phyloP scores from a whole-genome alignment of 2,797 vertebrate genomes.

The Gorsachius magnificus region DNA sequence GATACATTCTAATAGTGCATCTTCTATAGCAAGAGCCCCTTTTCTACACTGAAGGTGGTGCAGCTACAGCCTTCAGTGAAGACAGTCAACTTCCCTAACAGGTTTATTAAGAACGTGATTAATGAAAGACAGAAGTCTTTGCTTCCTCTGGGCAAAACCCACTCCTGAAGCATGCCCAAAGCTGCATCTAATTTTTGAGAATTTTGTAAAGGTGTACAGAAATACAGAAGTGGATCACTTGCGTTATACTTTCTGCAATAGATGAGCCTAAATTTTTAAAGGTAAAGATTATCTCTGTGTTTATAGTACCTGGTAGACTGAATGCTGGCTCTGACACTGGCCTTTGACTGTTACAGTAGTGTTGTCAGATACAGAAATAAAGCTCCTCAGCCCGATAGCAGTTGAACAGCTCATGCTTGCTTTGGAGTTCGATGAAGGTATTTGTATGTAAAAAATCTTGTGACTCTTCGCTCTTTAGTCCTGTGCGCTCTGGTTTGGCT shows the following conservation, averaged over 20 bases:
- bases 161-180: background rate
- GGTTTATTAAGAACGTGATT: background rate
- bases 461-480: background rate
- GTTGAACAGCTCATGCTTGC: background rate
- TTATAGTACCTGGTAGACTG: too few species aligned
- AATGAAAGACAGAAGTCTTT: background rate
- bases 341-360: background rate
- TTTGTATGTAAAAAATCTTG: background rate
- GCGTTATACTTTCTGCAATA: background rate
- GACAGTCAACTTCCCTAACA: background rate
- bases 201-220: background rate
- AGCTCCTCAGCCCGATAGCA: background rate
- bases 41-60: background rate
- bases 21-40: background rate
- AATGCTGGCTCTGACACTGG: background rate
- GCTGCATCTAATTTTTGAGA: background rate
- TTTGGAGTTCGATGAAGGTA: background rate
- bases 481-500: background rate
- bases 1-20: fast-evolving
- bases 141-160: background rate
- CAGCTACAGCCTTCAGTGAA: background rate
- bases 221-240: background rate
- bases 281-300: background rate
- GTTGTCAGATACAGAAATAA: too few species aligned
- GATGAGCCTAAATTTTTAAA: background rate